Evolutionary conservation across 2,888 invertebrate species (phyloP), one percentile per base, ranked within the genome.

Genomic region (Noctua janthe): DNA sequence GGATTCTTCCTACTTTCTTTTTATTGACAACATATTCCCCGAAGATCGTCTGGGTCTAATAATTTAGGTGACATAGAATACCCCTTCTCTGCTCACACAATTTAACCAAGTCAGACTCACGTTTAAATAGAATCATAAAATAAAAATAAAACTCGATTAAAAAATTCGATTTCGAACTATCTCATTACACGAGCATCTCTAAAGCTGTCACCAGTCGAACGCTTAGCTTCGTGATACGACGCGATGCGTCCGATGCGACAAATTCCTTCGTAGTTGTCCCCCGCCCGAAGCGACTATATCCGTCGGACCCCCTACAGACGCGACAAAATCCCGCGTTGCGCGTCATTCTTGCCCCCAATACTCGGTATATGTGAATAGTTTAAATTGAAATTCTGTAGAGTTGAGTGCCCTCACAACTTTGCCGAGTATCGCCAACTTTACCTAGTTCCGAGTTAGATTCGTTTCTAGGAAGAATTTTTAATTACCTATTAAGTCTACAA

Each of bases 381-480:
- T 88, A 85, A 90, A 90, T 89, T 90, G 88, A 80, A 90, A 90
- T 90, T 90, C 90, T 71, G 72, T 35, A 67, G 78, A 88, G 87
- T 84, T 85, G 79, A 84, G 80, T 82, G 84, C 77, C 77, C 84
- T 79, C 71, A 29, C 62, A 71, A 80, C 73, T 82, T 82, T 49
- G 17, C 51, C 13, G 69, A 74, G 75, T 67, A 43, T 77, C 73
- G n/a, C 71, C 20, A 76, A 80, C 73, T 76, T 74, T 72, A 70
- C 35, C 67, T 23, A 77, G 70, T n/a, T 64, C 11, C 0, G 35
- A 72, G 54, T 72, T 72, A 39, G 15, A 67, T 71, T 47, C 70
- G 20, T 67, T 49, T 51, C n/a, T 43, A 39, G 35, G 66, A 86
- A 87, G 77, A 87, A 78, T 86, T 76, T 87, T 71, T 29, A 76